These are phyloP conservation scores for Psix sp. DNA, from an alignment of 1,140 invertebrate species.

Conservation along the genomic window DNA sequence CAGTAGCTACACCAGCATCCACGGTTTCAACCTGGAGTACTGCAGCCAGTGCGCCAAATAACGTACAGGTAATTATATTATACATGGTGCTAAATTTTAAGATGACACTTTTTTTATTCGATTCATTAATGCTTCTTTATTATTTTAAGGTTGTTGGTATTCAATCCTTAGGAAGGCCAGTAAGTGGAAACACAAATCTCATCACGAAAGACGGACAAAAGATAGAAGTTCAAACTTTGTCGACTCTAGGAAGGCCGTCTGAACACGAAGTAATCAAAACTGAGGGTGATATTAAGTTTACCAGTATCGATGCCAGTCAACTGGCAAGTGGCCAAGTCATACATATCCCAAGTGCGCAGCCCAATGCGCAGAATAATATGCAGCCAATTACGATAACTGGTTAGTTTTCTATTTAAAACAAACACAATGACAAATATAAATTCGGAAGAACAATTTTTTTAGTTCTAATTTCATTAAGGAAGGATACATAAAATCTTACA, in stretches of 20 bases:
- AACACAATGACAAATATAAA: too few relatives aligned
- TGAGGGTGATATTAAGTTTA: constrained; percentile 69
- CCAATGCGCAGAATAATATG: constrained; percentile 67
- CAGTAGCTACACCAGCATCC: constrained; percentile 69
- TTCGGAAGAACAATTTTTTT: too few relatives aligned
- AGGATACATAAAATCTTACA: too few relatives aligned
- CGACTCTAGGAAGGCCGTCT: constrained; percentile 66
- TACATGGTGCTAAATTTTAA: constrained; percentile 17
- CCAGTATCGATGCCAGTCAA: constrained; percentile 74
- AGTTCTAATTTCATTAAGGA: too few relatives aligned
- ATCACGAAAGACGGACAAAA: constrained; percentile 75
- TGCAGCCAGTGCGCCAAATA: constrained; percentile 67
- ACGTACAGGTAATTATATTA: constrained; percentile 76
- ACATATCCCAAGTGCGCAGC: constrained; percentile 72
- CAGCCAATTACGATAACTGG: constrained; percentile 81
- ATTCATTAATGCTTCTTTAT: too few relatives aligned
- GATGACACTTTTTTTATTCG: too few relatives aligned
- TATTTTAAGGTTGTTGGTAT: constrained; percentile 71
- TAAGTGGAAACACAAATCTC: constrained; percentile 61
- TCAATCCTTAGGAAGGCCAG: constrained; percentile 65
- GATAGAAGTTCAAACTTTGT: constrained; percentile 72
- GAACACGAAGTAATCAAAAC: constrained; percentile 60
- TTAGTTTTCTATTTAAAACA: constrained; percentile 38
- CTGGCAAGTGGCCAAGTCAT: constrained; percentile 74
- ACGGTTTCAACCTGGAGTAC: constrained; percentile 73